These are phyloP conservation scores for Falco punctatus DNA, from an alignment of 2,113 vertebrate species.

Conservation along the genomic window DNA sequence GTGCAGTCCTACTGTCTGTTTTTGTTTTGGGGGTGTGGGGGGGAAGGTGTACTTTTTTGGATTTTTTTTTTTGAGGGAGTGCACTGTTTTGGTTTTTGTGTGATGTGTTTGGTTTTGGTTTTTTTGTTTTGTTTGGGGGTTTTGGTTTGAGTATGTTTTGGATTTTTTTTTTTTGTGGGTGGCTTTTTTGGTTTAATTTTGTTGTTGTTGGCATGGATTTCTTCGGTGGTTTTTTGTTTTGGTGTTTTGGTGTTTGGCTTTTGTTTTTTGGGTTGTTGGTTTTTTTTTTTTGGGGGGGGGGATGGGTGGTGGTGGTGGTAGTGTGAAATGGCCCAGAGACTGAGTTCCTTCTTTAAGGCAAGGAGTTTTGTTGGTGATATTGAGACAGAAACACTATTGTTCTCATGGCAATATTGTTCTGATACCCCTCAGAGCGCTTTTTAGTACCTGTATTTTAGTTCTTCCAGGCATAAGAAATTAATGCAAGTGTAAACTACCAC, in stretches of 20 bases:
- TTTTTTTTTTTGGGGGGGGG: too few relatives aligned
- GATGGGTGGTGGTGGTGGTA: too few relatives aligned
- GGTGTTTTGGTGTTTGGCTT: too few relatives aligned
- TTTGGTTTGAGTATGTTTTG: too few relatives aligned
- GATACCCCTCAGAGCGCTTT: background rate
- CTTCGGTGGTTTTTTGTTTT: background rate
- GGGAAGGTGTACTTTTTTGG: background rate
- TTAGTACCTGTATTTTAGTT: background rate
- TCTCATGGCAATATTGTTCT: background rate
- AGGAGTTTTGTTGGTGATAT: background rate
- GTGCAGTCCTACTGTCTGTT: background rate
- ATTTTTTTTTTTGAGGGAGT: rapidly evolving
- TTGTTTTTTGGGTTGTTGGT: background rate
- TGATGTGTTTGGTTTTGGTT: background rate
- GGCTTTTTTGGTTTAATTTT: background rate
- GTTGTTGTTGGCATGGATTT: background rate
- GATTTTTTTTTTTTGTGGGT: background rate
- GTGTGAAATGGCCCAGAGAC: background rate
- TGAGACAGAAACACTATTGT: background rate
- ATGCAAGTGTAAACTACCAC: background rate
- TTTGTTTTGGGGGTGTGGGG: background rate
- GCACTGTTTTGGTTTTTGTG: background rate
- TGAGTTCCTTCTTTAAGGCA: background rate
- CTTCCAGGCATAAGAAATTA: background rate
- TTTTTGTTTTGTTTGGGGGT: background rate